Evolutionary conservation across 2,113 vertebrate genomes (phyloP).

Genomic region (Lepisosteus osseus): DNA sequence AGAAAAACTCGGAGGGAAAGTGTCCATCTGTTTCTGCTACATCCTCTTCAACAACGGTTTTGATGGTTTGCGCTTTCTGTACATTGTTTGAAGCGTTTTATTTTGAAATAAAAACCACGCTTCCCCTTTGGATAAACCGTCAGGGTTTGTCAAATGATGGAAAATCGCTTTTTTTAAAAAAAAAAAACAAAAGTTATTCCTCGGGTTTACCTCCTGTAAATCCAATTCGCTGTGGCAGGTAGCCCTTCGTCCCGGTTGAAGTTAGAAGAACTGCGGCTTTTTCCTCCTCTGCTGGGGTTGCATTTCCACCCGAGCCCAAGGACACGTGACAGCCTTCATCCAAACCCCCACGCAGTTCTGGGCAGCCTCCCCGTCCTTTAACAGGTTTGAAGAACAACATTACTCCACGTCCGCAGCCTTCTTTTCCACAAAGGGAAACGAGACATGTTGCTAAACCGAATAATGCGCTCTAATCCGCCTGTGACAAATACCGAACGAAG

Average conservation of each 20-base stretch:
- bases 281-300: slow-evolving; percentile 36
- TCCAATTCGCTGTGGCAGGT: neutral
- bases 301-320: slow-evolving; percentile 25
- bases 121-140: too few relatives aligned
- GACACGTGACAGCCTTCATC: slow-evolving; percentile 33
- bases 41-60: neutral
- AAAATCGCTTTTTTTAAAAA: neutral
- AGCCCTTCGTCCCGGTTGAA: neutral
- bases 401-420: too few relatives aligned
- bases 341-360: slow-evolving; percentile 15
- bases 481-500: neutral
- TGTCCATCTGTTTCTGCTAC: slow-evolving; percentile 6
- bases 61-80: slow-evolving; percentile 18
- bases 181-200: neutral
- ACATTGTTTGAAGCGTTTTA: neutral
- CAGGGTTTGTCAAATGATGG: too few relatives aligned
- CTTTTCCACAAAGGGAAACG: too few relatives aligned
- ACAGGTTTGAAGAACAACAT: neutral
- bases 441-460: neutral
- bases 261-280: slow-evolving; percentile 28
- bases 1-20: neutral
- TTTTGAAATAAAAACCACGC: too few relatives aligned
- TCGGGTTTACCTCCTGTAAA: neutral
- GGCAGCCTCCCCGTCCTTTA: neutral
- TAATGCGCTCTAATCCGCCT: neutral